Evolutionary conservation across 2,888 invertebrate genomes (phyloP), one percentile per base, ranked within the genome.

Genomic region (Drosophila kambysellisi): DNA sequence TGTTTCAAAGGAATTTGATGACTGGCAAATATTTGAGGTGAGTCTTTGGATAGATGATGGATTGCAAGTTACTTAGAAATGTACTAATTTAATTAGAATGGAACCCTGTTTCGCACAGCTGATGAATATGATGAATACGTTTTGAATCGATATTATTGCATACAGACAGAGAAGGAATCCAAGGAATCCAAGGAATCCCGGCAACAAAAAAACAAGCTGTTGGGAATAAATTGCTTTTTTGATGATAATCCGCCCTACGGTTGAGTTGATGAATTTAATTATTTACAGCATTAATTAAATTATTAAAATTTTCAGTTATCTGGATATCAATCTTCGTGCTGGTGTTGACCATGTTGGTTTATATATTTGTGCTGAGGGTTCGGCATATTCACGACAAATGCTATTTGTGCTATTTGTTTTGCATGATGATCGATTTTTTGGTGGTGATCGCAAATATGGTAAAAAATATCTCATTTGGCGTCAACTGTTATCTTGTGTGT

Each of bases 301-400:
- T 8, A 20, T 29, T 52, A 4, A 4, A 8, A 25, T 25, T 52
- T 51, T 0, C 51, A 61, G 60, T n/a, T 4, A 12, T 29, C 4
- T 30, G 32, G 4, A 17, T 4, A 15, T n/a, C 15, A 15, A 9
- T 51, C 5, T 32, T 39, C 11, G 3, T 33, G 1, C 7, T 61
- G 61, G 4, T 61, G 32, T 15, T 25, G 4, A 52, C 32, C 12
- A 52, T 51, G 3, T 25, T 95, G 59, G 95, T 96, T 8, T 96
- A 96, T 91, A 95, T 95, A 0, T 92, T 95, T 48, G 94, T 96
- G 59, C 95, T 96, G 0, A 96, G 96, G 71, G 92, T 96, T 46
- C 92, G 95, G 67, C 96, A 96, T 92, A 93, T 96, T 4, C 96
- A 96, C 86, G 96, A 96, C 20, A 95, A 95, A 93, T 95, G 95